Conservation (phyloP, 1,140 invertebrate species). For the Pollicipes pollicipes region DNA sequence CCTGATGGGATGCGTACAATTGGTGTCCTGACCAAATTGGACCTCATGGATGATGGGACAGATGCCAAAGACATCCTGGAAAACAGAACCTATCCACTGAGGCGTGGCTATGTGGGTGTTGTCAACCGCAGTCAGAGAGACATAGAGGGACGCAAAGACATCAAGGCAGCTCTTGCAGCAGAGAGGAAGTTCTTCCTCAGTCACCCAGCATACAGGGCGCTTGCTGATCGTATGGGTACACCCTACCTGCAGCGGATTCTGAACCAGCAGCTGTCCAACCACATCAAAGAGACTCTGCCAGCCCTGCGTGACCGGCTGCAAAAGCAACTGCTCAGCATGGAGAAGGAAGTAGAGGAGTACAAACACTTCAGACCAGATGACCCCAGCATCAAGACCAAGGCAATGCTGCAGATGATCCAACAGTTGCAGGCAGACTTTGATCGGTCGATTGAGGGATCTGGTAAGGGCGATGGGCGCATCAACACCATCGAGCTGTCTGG, state of each 20-base stretch:
- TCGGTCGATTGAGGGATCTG: slow-evolving; percentile 92
- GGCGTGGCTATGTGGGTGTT: slow-evolving; percentile 93
- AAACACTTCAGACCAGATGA: slow-evolving; percentile 97
- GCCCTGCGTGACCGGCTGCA: slow-evolving; percentile 83
- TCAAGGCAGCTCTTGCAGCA: slow-evolving; percentile 77
- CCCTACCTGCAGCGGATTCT: slow-evolving; percentile 90
- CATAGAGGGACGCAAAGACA: slow-evolving; percentile 78
- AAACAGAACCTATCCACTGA: slow-evolving; percentile 85
- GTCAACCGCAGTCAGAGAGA: slow-evolving; percentile 86
- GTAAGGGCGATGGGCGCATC: slow-evolving; percentile 55
- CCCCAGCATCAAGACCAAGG: slow-evolving; percentile 96
- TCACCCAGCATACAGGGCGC: slow-evolving; percentile 45
- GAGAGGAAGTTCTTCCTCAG: slow-evolving; percentile 96
- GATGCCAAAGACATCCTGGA: slow-evolving; percentile 96
- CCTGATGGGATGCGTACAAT: slow-evolving; percentile 88
- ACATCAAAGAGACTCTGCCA: slow-evolving; percentile 93
- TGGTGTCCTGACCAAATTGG: slow-evolving; percentile 97
- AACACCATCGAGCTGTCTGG: slow-evolving; percentile 95
- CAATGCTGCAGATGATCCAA: slow-evolving; percentile 99
- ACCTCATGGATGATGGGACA: slow-evolving; percentile 99
- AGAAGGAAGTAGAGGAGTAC: slow-evolving; percentile 91
- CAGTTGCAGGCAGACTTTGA: slow-evolving; percentile 95
- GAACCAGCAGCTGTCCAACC: slow-evolving; percentile 98
- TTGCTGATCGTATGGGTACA: slow-evolving; percentile 95
- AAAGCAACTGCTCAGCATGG: slow-evolving; percentile 39